Conservation (phyloP, 2,888 invertebrate species). For the Endotricha flammealis region DNA sequence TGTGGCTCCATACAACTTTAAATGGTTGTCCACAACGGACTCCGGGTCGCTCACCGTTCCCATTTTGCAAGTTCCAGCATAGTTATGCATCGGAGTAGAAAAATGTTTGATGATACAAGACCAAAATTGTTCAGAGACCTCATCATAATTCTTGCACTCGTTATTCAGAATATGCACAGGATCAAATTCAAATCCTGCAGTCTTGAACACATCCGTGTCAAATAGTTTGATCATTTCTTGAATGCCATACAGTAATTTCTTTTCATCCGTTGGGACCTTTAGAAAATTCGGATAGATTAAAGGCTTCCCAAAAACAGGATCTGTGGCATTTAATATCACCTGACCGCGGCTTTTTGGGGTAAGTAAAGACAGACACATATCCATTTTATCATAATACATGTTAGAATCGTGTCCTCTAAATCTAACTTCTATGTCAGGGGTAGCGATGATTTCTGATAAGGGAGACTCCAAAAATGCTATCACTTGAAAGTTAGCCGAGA, state of each 20-base stretch:
- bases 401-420: slow-evolving; percentile 68
- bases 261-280: slow-evolving; percentile 53
- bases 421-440: slow-evolving; percentile 65
- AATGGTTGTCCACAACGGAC: slow-evolving; percentile 57
- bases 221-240: slow-evolving; percentile 61
- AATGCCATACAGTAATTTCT: slow-evolving; percentile 61
- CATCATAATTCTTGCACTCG: slow-evolving; percentile 57
- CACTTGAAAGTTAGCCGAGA: slow-evolving; percentile 69
- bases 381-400: slow-evolving; percentile 67
- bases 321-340: slow-evolving; percentile 56
- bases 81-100: slow-evolving; percentile 64
- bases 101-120: slow-evolving; percentile 67
- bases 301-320: slow-evolving; percentile 57
- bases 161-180: slow-evolving; percentile 58
- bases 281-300: slow-evolving; percentile 67
- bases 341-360: slow-evolving; percentile 68
- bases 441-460: slow-evolving; percentile 55
- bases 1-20: slow-evolving; percentile 55
- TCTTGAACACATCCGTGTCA: slow-evolving; percentile 65
- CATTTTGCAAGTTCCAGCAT: slow-evolving; percentile 71
- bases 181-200: slow-evolving; percentile 59
- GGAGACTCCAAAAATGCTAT: slow-evolving; percentile 59
- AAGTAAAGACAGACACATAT: slow-evolving; percentile 60
- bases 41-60: slow-evolving; percentile 54
- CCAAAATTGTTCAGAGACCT: slow-evolving; percentile 65